Percentiles rank a stretch among this genome's conserved stretches.
Evolutionary conservation across 2,113 vertebrate genomes (phyloP).

Genomic region (Capreolus pygargus): DNA sequence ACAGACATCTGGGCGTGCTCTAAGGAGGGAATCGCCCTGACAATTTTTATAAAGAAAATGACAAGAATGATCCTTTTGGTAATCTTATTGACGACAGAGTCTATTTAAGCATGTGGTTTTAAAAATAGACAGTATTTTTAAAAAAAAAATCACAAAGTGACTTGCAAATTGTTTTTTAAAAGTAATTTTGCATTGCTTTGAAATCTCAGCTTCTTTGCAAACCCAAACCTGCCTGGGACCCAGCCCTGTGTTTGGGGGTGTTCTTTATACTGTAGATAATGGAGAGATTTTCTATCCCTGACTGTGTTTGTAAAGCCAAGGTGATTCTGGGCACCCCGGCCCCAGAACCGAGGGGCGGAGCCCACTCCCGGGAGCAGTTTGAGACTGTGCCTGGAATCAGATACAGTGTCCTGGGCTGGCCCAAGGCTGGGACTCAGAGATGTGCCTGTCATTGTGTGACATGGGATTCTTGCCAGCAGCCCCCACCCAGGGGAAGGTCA

Average conservation of each 20-base stretch:
- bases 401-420: not conserved
- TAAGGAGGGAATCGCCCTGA: not conserved
- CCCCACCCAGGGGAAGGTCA: not conserved
- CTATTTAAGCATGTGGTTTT: slow-evolving; percentile 67
- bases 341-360: not conserved
- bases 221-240: not conserved
- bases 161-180: slow-evolving; percentile 63
- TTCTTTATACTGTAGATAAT: not conserved
- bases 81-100: slow-evolving; percentile 52
- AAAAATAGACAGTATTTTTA: slow-evolving; percentile 64
- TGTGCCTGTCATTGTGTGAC: not conserved
- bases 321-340: not conserved
- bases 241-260: not conserved
- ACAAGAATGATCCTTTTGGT: slow-evolving; percentile 52
- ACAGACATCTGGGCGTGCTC: not conserved
- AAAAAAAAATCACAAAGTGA: slow-evolving; percentile 52
- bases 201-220: slow-evolving; percentile 22
- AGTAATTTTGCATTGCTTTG: slow-evolving; percentile 67
- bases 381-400: not conserved
- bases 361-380: not conserved
- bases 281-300: slow-evolving; percentile 25
- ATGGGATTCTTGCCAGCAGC: accelerated
- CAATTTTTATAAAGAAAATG: slow-evolving; percentile 59
- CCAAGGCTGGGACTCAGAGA: not conserved
- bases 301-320: slow-evolving; percentile 41